Evolutionary conservation across 2,113 vertebrate species (phyloP).

Genomic region (Excalfactoria chinensis): DNA sequence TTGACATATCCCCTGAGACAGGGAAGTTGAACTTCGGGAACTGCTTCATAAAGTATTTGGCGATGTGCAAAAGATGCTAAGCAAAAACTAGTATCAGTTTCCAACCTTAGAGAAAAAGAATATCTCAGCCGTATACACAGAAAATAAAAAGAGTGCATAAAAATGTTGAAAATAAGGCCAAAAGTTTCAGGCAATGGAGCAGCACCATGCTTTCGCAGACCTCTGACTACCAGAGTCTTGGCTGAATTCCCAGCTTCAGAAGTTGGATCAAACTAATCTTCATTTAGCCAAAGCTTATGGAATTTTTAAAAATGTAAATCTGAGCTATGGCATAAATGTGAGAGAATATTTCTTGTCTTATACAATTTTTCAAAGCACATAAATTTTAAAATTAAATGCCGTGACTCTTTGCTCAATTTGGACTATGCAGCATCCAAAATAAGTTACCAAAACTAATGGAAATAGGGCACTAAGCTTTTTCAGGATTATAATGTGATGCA

Average conservation of each 20-base stretch:
- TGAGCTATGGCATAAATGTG: slow-evolving; percentile 40
- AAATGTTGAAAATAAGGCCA: slow-evolving; percentile 64
- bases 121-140: not conserved
- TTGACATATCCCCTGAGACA: not conserved
- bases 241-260: slow-evolving; percentile 74
- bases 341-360: slow-evolving; percentile 52
- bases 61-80: slow-evolving; percentile 19
- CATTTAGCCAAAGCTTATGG: slow-evolving; percentile 74
- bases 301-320: slow-evolving; percentile 60
- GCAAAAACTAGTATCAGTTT: not conserved
- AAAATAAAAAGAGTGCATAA: slow-evolving; percentile 58
- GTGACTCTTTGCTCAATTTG: not conserved
- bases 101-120: slow-evolving; percentile 37
- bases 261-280: slow-evolving; percentile 71
- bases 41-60: not conserved
- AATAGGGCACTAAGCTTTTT: slow-evolving; percentile 31
- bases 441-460: slow-evolving; percentile 56
- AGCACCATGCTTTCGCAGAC: slow-evolving; percentile 70
- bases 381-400: slow-evolving; percentile 52
- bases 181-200: slow-evolving; percentile 76
- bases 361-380: slow-evolving; percentile 52
- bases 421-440: slow-evolving; percentile 36
- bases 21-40: not conserved
- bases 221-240: slow-evolving; percentile 71
- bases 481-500: slow-evolving; percentile 44